These are phyloP conservation scores for Clistopyga incitator DNA, from an alignment of 2,888 invertebrate genomes.

Conservation along the genomic window DNA sequence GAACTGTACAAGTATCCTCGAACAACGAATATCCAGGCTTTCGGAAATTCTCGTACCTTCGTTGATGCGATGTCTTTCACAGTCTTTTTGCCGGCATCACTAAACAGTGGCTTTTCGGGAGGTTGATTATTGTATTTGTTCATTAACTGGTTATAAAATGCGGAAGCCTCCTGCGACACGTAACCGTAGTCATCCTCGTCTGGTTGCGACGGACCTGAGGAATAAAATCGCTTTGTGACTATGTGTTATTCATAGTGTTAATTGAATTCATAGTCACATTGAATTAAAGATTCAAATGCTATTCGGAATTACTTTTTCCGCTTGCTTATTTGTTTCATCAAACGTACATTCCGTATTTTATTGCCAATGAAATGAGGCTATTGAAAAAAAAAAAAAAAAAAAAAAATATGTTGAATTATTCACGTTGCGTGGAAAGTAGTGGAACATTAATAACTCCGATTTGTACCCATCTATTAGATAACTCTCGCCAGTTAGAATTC, in stretches of 20 bases:
- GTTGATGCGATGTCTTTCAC: constrained; percentile 85
- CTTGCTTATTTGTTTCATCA: no score
- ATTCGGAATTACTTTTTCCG: not conserved
- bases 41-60: constrained; percentile 78
- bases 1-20: not conserved
- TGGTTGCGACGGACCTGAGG: constrained; percentile 89
- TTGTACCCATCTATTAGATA: constrained; percentile 43
- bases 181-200: constrained; percentile 97
- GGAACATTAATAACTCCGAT: no score
- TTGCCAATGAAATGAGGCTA: no score
- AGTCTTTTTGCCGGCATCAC: constrained; percentile 85
- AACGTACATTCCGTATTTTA: no score
- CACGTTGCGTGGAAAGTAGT: no score
- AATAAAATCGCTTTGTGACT: constrained; percentile 34
- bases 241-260: not conserved
- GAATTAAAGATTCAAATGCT: not conserved
- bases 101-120: constrained; percentile 89
- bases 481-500: constrained; percentile 61
- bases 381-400: no score
- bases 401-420: no score
- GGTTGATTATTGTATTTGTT: constrained; percentile 91
- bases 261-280: not conserved
- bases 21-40: not conserved
- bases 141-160: constrained; percentile 93
- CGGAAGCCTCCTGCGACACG: constrained; percentile 93